phyloP scores from a whole-genome alignment of 2,797 vertebrate species.

The Gephyroberyx darwinii region DNA sequence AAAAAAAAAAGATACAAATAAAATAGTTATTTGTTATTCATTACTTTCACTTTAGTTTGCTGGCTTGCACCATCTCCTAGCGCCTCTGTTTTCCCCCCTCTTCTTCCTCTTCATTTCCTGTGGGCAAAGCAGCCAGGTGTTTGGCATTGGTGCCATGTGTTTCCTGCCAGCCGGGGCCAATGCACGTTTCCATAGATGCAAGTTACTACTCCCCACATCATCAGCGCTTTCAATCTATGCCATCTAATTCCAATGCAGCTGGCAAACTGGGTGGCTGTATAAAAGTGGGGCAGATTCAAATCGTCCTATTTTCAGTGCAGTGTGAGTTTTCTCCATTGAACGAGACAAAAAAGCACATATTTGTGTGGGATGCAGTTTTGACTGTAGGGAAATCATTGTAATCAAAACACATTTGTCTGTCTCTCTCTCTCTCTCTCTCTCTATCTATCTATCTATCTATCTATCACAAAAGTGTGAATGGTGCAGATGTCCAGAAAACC shows the following conservation, averaged over 20 bases:
- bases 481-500: conserved; percentile 23
- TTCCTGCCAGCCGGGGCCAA: conserved; percentile 75
- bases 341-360: conserved; percentile 34
- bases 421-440: not conserved
- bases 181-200: conserved; percentile 66
- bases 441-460: not conserved
- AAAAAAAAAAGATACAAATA: conserved; percentile 20
- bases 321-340: conserved; percentile 35
- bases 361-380: too few species aligned
- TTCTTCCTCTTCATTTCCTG: conserved; percentile 72
- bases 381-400: too few species aligned
- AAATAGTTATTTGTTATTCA: conserved; percentile 67
- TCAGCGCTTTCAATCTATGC: conserved; percentile 71
- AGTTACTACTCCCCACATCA: conserved; percentile 58
- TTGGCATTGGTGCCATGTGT: conserved; percentile 71
- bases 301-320: conserved; percentile 55
- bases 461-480: conserved; percentile 11
- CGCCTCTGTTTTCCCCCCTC: conserved; percentile 36
- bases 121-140: conserved; percentile 77
- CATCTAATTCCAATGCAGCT: conserved; percentile 57
- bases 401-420: not conserved
- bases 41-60: conserved; percentile 66
- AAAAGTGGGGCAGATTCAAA: conserved; percentile 70
- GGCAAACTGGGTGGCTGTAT: conserved; percentile 63
- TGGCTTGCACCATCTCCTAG: conserved; percentile 50